These are phyloP conservation scores for Phyto melanocephala DNA, from an alignment of 2,888 invertebrate species.

Conservation along the genomic window DNA sequence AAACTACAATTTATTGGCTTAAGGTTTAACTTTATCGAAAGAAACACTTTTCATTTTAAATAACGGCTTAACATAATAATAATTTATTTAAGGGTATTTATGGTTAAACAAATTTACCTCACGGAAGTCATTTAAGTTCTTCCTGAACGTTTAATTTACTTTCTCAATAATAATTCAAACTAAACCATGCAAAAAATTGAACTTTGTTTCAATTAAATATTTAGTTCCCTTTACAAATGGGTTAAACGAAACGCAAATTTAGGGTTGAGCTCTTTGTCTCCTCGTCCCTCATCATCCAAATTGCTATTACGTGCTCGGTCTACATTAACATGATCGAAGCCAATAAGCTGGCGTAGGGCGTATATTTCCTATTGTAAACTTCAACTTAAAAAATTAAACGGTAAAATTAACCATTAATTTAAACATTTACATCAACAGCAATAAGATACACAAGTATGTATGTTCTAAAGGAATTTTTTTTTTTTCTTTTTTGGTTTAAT, in stretches of 20 bases:
- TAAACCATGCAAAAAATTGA: too few relatives aligned
- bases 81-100: too few relatives aligned
- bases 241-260: not conserved
- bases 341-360: constrained; percentile 3
- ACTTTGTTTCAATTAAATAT: not conserved
- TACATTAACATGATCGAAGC: constrained; percentile 29
- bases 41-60: too few relatives aligned
- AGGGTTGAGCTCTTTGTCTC: constrained; percentile 3
- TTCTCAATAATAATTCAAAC: not conserved
- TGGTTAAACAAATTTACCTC: too few relatives aligned
- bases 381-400: not conserved
- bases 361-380: constrained; percentile 15
- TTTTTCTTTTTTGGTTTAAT: constrained; percentile 1
- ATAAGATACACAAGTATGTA: not conserved
- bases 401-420: constrained; percentile 34
- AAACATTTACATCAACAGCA: constrained; percentile 1
- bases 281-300: not conserved
- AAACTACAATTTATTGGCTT: too few relatives aligned
- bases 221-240: not conserved
- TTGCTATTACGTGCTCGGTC: constrained; percentile 26
- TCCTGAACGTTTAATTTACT: not conserved
- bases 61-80: too few relatives aligned
- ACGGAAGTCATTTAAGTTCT: too few relatives aligned
- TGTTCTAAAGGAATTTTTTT: not conserved
- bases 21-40: too few relatives aligned